Evolutionary conservation across 2,888 invertebrate species (phyloP).

Genomic region (Selenia dentaria): DNA sequence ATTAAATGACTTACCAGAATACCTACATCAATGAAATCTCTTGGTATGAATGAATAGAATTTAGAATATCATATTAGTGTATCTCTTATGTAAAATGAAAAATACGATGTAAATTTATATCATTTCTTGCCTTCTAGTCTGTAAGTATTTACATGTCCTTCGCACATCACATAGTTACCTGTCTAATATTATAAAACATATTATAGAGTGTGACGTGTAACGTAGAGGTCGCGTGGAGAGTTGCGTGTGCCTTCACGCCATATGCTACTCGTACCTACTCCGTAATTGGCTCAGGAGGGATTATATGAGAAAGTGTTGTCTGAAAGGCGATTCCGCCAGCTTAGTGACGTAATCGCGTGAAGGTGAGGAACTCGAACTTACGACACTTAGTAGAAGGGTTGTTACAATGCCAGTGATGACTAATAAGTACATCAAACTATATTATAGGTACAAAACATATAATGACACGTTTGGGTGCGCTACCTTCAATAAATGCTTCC

Average conservation of each 20-base stretch:
- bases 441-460: too few species aligned
- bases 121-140: too few species aligned
- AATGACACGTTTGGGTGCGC: too few species aligned
- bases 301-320: conserved; percentile 51
- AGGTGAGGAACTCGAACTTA: conserved; percentile 39
- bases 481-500: too few species aligned
- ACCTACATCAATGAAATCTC: too few species aligned
- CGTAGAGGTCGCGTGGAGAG: conserved; percentile 41
- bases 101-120: too few species aligned
- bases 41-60: too few species aligned
- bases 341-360: conserved; percentile 36
- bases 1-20: too few species aligned
- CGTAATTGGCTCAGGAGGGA: conserved; percentile 48
- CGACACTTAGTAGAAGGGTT: conserved; percentile 28
- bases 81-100: too few species aligned
- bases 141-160: conserved; percentile 20
- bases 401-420: conserved; percentile 6
- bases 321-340: conserved; percentile 39
- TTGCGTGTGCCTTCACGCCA: conserved; percentile 36
- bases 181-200: too few species aligned
- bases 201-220: conserved; percentile 38
- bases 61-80: too few species aligned
- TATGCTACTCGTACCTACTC: background rate
- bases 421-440: too few species aligned
- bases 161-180: conserved; percentile 13